Conservation (phyloP, 2,888 invertebrate species). For the Dichetophora obliterata region DNA sequence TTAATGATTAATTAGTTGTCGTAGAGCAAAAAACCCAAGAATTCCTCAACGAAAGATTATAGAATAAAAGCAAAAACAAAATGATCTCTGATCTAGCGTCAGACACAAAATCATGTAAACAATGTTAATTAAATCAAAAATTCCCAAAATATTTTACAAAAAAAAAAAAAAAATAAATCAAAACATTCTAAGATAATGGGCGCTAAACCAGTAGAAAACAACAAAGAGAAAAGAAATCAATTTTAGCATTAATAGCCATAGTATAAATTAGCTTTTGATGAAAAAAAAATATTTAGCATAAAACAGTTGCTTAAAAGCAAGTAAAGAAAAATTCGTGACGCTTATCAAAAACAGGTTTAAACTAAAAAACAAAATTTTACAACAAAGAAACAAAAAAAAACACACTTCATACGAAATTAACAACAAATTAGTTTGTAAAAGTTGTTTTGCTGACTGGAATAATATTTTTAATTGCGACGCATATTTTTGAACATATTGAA, state of each 20-base stretch:
- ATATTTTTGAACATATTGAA: neutral
- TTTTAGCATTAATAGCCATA: no score
- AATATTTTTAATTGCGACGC: neutral
- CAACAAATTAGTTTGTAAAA: no score
- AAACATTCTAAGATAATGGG: constrained; percentile 7
- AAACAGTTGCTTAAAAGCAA: no score
- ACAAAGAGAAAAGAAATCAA: constrained; percentile 11
- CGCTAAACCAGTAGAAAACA: constrained; percentile 9
- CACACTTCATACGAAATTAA: no score
- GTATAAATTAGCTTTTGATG: no score
- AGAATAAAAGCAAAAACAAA: constrained; percentile 25
- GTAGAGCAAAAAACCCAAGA: neutral
- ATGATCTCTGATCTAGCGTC: constrained; percentile 9
- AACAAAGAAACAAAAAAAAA: neutral
- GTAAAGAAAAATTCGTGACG: neutral
- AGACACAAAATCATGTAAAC: constrained; percentile 35
- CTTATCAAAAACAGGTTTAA: neutral
- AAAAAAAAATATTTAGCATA: no score
- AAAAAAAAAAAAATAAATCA: neutral
- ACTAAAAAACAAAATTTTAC: neutral
- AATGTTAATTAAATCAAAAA: constrained; percentile 34
- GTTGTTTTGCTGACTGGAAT: no score
- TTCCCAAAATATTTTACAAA: neutral
- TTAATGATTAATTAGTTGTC: no score
- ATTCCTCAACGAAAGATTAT: neutral